These are phyloP conservation scores for Chromis chromis DNA, from an alignment of 2,797 vertebrate species.

Conservation along the genomic window DNA sequence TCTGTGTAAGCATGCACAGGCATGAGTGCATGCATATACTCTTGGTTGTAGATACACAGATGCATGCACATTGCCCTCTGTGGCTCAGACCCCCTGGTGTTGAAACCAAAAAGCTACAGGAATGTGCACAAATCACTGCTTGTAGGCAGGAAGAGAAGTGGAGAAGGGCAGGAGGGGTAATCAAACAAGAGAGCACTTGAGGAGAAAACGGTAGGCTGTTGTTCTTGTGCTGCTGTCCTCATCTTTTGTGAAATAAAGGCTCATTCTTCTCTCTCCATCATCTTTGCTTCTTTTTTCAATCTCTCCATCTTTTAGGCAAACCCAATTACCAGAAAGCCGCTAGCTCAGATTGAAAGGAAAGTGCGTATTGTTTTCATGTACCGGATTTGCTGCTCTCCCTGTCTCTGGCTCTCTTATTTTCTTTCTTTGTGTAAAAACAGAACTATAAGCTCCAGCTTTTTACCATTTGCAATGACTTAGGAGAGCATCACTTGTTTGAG, in stretches of 20 bases:
- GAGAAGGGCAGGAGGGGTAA: slow-evolving; percentile 60
- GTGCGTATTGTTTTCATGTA: slow-evolving; percentile 65
- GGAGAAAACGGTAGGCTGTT: slow-evolving; percentile 60
- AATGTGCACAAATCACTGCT: slow-evolving; percentile 63
- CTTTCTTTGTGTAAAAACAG: slow-evolving; percentile 40
- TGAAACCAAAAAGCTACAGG: slow-evolving; percentile 63
- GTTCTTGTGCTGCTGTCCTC: slow-evolving; percentile 51
- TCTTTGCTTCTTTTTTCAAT: slow-evolving; percentile 66
- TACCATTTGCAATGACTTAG: slow-evolving; percentile 41
- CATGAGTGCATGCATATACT: slow-evolving; percentile 35
- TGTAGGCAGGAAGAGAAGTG: slow-evolving; percentile 43
- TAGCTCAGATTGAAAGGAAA: slow-evolving; percentile 63
- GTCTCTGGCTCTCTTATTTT: slow-evolving; percentile 3
- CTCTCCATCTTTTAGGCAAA: slow-evolving; percentile 71
- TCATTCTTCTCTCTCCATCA: slow-evolving; percentile 57
- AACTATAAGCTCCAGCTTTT: slow-evolving; percentile 44
- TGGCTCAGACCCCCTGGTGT: slow-evolving; percentile 52
- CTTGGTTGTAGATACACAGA: slow-evolving; percentile 35
- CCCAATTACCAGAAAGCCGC: slow-evolving; percentile 63
- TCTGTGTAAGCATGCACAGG: slow-evolving; percentile 49
- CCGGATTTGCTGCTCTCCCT: slow-evolving; percentile 41
- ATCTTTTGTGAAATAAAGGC: slow-evolving; percentile 52
- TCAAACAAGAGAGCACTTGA: slow-evolving; percentile 73
- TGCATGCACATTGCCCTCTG: slow-evolving; percentile 47
- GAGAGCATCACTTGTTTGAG: slow-evolving; percentile 48